phyloP scores from a whole-genome alignment of 2,888 invertebrate genomes.

The Hypomecis atomaria region DNA sequence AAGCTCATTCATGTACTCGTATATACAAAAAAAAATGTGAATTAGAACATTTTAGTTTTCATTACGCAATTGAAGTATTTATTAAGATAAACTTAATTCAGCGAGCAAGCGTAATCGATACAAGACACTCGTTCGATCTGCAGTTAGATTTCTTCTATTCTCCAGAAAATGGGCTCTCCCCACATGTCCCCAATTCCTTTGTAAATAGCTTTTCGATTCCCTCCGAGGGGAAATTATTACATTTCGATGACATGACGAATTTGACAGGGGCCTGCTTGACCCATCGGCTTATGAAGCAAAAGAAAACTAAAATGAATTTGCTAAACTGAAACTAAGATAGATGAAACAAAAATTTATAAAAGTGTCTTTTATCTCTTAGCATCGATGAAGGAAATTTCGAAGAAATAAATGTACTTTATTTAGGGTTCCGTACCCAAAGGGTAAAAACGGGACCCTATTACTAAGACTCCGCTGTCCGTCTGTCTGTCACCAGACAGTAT shows the following conservation, averaged over 20 bases:
- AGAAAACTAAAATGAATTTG: not conserved
- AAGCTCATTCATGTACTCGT: too few species aligned
- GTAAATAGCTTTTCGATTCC: conserved; percentile 75
- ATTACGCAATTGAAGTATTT: not conserved
- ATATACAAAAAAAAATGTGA: too few species aligned
- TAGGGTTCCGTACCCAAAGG: too few species aligned
- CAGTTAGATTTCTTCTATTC: conserved; percentile 62
- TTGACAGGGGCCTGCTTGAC: conserved; percentile 69
- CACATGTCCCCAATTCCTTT: conserved; percentile 63
- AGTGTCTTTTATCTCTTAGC: too few species aligned
- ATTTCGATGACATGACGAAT: conserved; percentile 82
- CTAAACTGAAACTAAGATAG: not conserved
- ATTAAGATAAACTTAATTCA: not conserved
- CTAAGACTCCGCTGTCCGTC: too few species aligned
- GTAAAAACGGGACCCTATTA: too few species aligned
- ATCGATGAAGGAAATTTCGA: not conserved
- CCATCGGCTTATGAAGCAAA: conserved; percentile 28
- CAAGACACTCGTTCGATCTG: conserved; percentile 56
- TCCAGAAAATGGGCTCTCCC: conserved; percentile 55
- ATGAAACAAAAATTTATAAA: too few species aligned
- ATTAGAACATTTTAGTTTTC: not conserved
- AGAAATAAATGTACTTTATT: too few species aligned
- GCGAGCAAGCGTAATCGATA: conserved; percentile 23
- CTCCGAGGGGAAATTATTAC: conserved; percentile 72
- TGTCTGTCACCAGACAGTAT: too few species aligned